These are phyloP conservation scores for Epinephelus awoara DNA, from an alignment of 2,797 vertebrate species.

Conservation along the genomic window DNA sequence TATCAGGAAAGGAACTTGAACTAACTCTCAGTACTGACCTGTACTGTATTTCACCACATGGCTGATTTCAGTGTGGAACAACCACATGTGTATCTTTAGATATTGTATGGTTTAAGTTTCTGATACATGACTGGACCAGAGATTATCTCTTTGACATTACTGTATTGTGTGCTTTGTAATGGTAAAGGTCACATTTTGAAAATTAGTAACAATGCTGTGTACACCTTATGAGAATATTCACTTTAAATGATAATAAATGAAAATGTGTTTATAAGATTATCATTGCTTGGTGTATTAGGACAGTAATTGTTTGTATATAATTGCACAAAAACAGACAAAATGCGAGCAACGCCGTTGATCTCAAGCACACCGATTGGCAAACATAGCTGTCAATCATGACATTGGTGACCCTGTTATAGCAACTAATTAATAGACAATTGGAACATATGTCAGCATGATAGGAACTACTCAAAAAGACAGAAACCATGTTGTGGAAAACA, in stretches of 20 bases:
- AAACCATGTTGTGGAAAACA: no score
- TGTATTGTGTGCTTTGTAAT: neutral
- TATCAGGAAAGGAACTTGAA: neutral
- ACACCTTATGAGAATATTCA: neutral
- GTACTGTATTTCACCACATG: no score
- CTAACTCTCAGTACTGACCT: neutral
- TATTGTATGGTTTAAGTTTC: neutral
- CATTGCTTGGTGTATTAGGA: neutral
- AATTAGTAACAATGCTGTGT: neutral
- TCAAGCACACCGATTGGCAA: no score
- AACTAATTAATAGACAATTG: no score
- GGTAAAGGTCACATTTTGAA: neutral
- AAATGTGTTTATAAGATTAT: neutral
- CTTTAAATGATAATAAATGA: neutral
- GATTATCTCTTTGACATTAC: neutral
- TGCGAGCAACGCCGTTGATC: no score
- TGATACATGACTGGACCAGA: neutral
- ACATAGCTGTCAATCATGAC: no score
- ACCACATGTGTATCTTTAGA: neutral
- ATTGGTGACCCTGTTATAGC: no score
- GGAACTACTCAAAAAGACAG: no score
- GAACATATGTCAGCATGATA: no score
- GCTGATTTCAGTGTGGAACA: no score
- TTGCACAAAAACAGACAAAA: no score
- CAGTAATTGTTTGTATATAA: no score